Conservation (phyloP, 35 echinoderm and acorn worm species). For the Apostichopus japonicus region DNA sequence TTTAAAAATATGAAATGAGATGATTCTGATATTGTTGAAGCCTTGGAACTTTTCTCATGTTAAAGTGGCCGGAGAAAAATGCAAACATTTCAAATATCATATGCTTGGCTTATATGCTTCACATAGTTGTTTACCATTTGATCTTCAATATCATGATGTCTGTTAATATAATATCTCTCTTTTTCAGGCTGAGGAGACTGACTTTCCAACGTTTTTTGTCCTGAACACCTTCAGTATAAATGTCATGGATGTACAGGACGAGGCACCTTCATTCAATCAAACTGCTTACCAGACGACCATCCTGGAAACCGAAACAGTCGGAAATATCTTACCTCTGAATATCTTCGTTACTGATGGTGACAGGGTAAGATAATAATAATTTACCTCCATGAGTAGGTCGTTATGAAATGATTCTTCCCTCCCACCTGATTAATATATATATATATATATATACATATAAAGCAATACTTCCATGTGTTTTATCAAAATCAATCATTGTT, state of each 20-base stretch:
- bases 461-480: too few relatives aligned
- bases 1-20: too few relatives aligned
- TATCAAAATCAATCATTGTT: too few relatives aligned
- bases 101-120: too few relatives aligned
- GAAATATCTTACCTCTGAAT: conserved; percentile 51
- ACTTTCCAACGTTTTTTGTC: conserved; percentile 33
- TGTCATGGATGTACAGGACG: conserved; percentile 77
- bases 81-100: too few relatives aligned
- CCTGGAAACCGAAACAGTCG: conserved; percentile 54
- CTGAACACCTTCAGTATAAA: conserved; percentile 72
- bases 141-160: neutral
- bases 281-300: conserved; percentile 65
- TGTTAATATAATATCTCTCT: neutral
- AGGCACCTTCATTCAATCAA: conserved; percentile 71
- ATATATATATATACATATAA: too few relatives aligned
- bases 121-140: too few relatives aligned
- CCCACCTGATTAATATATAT: too few relatives aligned
- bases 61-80: too few relatives aligned
- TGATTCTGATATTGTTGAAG: too few relatives aligned
- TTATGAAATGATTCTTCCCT: too few relatives aligned
- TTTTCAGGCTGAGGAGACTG: conserved; percentile 72
- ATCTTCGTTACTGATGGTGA: conserved; percentile 81
- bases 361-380: conserved; percentile 53
- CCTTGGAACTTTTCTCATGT: too few relatives aligned
- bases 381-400: neutral